Evolutionary conservation across 2,797 vertebrate species (phyloP).

Genomic region (Semotilus atromaculatus): DNA sequence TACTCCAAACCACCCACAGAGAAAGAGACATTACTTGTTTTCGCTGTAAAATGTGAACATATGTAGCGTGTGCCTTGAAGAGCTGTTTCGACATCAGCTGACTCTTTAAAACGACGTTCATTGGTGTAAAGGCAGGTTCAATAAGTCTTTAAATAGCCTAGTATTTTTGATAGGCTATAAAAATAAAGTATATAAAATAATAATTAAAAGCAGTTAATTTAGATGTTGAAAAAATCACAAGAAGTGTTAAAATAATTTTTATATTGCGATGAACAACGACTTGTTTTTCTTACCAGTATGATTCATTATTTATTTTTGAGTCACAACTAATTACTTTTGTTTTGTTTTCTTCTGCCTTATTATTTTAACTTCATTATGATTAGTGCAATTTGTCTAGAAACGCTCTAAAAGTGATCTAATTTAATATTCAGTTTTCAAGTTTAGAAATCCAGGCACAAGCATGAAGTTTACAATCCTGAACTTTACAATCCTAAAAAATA

Average conservation of each 20-base stretch:
- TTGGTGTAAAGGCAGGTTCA: background rate
- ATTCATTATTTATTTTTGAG: background rate
- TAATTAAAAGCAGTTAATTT: background rate
- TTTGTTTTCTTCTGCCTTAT: background rate
- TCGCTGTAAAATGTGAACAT: background rate
- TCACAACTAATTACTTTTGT: background rate
- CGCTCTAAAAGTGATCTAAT: background rate
- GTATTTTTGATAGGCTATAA: background rate
- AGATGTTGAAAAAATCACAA: background rate
- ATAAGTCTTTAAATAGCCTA: background rate
- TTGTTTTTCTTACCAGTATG: no score
- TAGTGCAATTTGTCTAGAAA: background rate
- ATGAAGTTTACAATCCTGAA: background rate
- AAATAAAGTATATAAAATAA: background rate
- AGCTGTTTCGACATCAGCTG: background rate
- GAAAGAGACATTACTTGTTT: background rate
- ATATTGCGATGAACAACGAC: background rate
- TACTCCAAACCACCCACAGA: slow-evolving; percentile 16
- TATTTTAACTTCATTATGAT: background rate
- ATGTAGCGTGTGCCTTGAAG: background rate
- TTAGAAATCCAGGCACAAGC: background rate
- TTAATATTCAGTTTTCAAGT: background rate
- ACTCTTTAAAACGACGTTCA: background rate
- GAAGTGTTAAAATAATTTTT: background rate
- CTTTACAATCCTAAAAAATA: no score